Base-by-base conservation (phyloP, 1,140 invertebrate genomes). In the Aphaenogaster ashmeadi region DNA sequence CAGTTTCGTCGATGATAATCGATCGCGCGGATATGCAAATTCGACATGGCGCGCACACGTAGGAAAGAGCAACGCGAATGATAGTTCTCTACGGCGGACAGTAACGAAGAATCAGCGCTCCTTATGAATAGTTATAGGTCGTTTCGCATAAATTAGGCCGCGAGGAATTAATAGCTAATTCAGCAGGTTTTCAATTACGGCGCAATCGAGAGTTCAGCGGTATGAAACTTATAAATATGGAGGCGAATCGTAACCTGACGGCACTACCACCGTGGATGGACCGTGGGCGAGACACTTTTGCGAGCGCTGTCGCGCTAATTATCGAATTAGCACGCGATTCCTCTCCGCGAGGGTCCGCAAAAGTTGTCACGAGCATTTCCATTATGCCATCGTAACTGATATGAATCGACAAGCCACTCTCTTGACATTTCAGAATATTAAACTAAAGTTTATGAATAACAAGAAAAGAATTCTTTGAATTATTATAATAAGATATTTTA, bases 71-170 rank as follows among this genome's bases (percentile, higher is more conserved):
- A 75, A 66, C 50, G 47, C 86, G 64, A 79, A 91, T 88, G 60
- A 66, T 78, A 90, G 71, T 81, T 72, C 21, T 62, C n/a, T 81
- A 44, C 60, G 62, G 3, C 69, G 21, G 74, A 60, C 80, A 47
- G 36, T 79, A 87, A 87, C 80, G 66, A 71, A 66, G 66, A 54
- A 87, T 87, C 79, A 56, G 27, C 58, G 79, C 27, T 83, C 58
- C 74, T 83, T 88, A 91, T 91, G 90, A 91, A 91, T 91, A 91
- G 87, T 91, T 91, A 91, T 91, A 71, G 87, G 54, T 79, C 38
- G 79, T 80, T 87, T 75, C 74, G 90, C 87, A 91, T 91, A 87
- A 91, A 91, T 91, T 91, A 91, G 78, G 18, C 60, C 74, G 84
- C 36, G 36, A 84, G 71, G 66, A 91, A 87, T 91, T 85, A 84